Evolutionary conservation across 2,888 invertebrate species (phyloP).

Genomic region (Idaea straminata): DNA sequence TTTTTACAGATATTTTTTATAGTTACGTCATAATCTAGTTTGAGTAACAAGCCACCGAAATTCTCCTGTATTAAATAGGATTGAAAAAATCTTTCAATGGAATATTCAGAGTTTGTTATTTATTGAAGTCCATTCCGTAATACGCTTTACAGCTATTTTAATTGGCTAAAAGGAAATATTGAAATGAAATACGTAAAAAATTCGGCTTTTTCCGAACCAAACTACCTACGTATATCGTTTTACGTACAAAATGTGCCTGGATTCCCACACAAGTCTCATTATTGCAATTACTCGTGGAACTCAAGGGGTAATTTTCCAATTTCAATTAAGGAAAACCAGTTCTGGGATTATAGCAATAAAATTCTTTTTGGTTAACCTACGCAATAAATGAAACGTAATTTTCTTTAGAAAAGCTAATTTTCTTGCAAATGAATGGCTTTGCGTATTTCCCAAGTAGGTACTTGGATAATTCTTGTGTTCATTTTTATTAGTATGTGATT

Average conservation of each 20-base stretch:
- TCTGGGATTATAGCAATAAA: background rate
- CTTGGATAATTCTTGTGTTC: too few species aligned
- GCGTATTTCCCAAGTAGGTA: too few species aligned
- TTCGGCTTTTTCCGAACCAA: background rate
- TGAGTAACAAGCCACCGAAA: background rate
- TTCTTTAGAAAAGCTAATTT: background rate
- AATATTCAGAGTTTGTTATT: background rate
- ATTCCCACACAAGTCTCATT: background rate
- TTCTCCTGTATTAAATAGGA: background rate
- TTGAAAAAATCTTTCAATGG: background rate
- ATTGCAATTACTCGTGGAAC: background rate
- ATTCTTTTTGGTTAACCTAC: background rate
- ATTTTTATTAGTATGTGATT: too few species aligned
- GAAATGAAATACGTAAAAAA: background rate
- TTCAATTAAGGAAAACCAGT: background rate
- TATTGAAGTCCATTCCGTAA: too few species aligned
- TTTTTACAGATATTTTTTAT: too few species aligned
- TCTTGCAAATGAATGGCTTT: background rate
- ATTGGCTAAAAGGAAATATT: background rate
- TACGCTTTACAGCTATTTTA: background rate
- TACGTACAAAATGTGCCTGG: background rate
- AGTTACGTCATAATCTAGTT: too few species aligned
- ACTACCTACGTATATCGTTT: background rate
- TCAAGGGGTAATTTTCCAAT: background rate
- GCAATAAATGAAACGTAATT: background rate